Conservation (phyloP, 2,113 vertebrate species). For the Chrysochloris asiatica region DNA sequence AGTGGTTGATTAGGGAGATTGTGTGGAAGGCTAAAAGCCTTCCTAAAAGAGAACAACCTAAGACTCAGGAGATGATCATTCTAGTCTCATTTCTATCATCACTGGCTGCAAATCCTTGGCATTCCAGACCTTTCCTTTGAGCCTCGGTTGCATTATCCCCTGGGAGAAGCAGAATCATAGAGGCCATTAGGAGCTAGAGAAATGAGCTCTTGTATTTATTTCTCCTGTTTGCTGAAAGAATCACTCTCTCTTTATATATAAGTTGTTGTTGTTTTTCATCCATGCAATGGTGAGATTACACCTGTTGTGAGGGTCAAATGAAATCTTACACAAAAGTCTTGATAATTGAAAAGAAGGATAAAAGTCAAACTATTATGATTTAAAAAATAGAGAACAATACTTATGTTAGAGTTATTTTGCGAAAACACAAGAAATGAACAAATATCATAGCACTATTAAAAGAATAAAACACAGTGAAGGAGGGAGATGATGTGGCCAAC, state of each 20-base stretch:
- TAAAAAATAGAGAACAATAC: background rate
- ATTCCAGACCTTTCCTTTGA: background rate
- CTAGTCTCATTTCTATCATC: background rate
- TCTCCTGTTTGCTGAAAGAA: conserved; percentile 21
- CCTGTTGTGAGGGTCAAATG: background rate
- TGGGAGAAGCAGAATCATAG: background rate
- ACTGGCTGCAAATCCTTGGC: background rate
- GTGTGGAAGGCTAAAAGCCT: no score
- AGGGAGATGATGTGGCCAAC: background rate
- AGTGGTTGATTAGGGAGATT: background rate
- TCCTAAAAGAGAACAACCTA: background rate
- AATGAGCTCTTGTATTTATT: background rate
- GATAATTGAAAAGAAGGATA: background rate
- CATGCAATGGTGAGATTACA: background rate
- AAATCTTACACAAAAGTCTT: background rate
- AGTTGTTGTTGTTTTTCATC: background rate
- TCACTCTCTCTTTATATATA: background rate
- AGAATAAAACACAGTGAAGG: background rate
- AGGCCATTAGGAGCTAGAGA: background rate
- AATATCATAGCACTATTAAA: background rate
- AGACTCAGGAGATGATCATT: background rate
- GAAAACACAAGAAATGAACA: background rate
- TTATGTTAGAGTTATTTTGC: conserved; percentile 5
- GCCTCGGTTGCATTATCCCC: background rate
- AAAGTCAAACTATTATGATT: background rate